phyloP scores from a whole-genome alignment of 2,888 invertebrate genomes.

The Drosophila merina region DNA sequence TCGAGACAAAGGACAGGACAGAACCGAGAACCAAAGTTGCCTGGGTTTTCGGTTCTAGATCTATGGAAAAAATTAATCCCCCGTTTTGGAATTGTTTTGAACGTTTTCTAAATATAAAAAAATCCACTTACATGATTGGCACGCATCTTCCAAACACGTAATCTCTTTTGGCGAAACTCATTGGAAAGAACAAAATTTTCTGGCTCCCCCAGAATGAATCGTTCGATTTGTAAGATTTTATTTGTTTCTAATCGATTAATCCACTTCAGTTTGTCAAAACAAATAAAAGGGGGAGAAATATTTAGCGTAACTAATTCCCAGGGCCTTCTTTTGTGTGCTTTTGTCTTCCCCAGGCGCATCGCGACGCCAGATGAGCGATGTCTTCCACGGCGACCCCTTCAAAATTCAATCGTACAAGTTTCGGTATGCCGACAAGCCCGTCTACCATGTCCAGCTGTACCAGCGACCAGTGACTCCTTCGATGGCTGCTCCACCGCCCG shows the following conservation, averaged over 20 bases:
- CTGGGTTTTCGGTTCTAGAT: slow-evolving; percentile 31
- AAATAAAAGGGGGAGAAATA: background rate
- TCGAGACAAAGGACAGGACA: background rate
- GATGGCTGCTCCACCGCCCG: background rate
- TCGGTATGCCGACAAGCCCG: slow-evolving; percentile 78
- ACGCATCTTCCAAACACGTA: slow-evolving; percentile 1
- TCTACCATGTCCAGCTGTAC: slow-evolving; percentile 53
- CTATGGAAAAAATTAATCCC: slow-evolving; percentile 2
- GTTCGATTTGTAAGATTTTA: slow-evolving; percentile 45
- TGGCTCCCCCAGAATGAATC: slow-evolving; percentile 49
- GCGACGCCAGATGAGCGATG: slow-evolving; percentile 61
- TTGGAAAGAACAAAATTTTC: slow-evolving; percentile 50
- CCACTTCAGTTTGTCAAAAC: slow-evolving; percentile 8
- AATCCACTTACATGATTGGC: slow-evolving; percentile 15
- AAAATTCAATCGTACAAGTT: slow-evolving; percentile 81
- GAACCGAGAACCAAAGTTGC: slow-evolving; percentile 32
- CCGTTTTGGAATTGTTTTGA: slow-evolving; percentile 9
- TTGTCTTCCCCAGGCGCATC: slow-evolving; percentile 25
- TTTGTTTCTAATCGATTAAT: background rate
- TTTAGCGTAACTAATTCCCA: slow-evolving; percentile 1
- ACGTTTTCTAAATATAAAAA: slow-evolving; percentile 10
- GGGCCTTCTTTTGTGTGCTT: background rate
- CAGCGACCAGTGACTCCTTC: slow-evolving; percentile 28
- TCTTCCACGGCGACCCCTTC: slow-evolving; percentile 80
- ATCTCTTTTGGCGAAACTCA: slow-evolving; percentile 4